Evolutionary conservation across 1,140 invertebrate species (phyloP).

Genomic region (Bombus confusus): DNA sequence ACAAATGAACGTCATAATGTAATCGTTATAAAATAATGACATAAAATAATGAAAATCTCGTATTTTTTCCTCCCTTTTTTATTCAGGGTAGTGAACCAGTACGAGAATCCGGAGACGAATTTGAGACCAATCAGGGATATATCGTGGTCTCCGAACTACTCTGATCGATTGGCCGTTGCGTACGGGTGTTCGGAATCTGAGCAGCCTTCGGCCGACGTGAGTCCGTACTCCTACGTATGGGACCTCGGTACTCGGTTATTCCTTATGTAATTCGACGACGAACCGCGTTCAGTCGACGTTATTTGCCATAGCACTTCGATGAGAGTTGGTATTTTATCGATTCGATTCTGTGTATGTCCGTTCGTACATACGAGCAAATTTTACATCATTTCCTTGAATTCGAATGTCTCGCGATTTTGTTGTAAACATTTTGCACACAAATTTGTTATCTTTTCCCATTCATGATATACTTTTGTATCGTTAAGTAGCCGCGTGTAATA

Average conservation of each 20-base stretch:
- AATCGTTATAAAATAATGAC: no score
- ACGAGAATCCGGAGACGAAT: constrained; percentile 84
- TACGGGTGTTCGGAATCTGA: constrained; percentile 93
- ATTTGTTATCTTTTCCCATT: no score
- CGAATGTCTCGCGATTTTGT: background rate
- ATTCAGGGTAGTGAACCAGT: constrained; percentile 72
- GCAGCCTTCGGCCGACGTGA: constrained; percentile 63
- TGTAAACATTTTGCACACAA: background rate
- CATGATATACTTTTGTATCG: no score
- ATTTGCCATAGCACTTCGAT: background rate
- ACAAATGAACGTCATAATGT: no score
- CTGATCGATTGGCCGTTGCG: constrained; percentile 91
- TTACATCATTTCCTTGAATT: background rate
- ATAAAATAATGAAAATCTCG: no score
- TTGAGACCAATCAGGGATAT: constrained; percentile 91
- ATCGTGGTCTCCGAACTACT: constrained; percentile 93
- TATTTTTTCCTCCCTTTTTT: background rate
- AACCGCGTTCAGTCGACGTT: background rate
- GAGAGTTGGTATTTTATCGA: background rate
- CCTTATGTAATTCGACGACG: constrained; percentile 1
- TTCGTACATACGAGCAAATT: background rate
- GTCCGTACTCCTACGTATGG: constrained; percentile 93
- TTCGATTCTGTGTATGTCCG: background rate
- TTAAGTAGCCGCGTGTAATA: no score
- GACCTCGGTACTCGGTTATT: constrained; percentile 87